Base-by-base conservation (phyloP, 2,113 vertebrate genomes). In the Hippoglossus stenolepis region DNA sequence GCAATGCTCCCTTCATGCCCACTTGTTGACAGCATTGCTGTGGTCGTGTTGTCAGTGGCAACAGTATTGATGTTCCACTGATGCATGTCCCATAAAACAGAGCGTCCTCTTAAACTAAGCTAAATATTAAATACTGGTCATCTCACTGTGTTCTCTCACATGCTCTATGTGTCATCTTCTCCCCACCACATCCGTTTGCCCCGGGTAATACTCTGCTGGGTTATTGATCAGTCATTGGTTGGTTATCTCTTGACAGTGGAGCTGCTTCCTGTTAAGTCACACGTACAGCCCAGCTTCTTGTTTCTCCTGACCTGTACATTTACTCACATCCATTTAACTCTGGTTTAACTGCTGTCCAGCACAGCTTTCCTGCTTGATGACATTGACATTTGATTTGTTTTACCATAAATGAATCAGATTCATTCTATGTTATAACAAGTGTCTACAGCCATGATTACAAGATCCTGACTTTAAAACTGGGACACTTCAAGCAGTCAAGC, bases 211-310 rank as follows among this genome's bases (percentile, higher is more conserved):
- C 49, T 61, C 65, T 57, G 54, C 76, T 71, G 70, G 49, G 62
- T 60, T 81, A 87, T 71, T 49, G 82, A 89, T 85, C 76, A 40
- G 47, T 1, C 5, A 0, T 0, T 75, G 51, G 81, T 68, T 70
- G 77, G 65, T 83, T 18, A 66, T 82, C 74, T 78, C 59, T 68
- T 31, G 65, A 72, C 51, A 58, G 67, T 6, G 38, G 26, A 47
- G 31, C 49, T 3, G 18, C 51, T 53, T 89, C 69, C 77, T 69
- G 74, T 68, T 38, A 18, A 69, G 68, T 72, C 76, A 75, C 47
- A 64, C 73, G 45, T 11, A 51, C 66, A 71, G 35, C 5, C n/a
- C 51, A 59, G 53, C 6, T 31, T 28, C 69, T 53, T 43, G 61
- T 64, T 23, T 24, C 51, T 53, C 51, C 51, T 53, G 51, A 40